Base-by-base conservation (phyloP, 2,797 vertebrate genomes). In the Pantherophis vulpinus region DNA sequence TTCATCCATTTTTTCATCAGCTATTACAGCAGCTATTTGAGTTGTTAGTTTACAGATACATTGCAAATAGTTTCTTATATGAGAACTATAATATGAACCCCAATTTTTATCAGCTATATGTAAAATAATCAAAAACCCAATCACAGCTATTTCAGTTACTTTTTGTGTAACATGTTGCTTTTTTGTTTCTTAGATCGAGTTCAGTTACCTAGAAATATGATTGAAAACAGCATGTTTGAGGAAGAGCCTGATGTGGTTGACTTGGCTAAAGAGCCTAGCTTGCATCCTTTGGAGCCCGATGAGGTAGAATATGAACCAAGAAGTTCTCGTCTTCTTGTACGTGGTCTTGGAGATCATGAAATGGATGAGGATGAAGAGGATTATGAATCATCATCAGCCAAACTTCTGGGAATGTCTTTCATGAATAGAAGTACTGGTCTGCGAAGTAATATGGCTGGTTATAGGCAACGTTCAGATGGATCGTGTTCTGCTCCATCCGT, bases 221-320 rank as follows among this genome's bases (percentile, higher is more conserved):
- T 99, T 96, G 99, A 99, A 98, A 99, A 99, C 98, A 99, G 98
- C 96, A 98, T 99, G 99, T 99, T 99, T 98, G 99, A 99, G 95
- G 99, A 99, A 96, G 99, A 99, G 94, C 99, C 99, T 0, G 99
- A 99, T 94, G 98, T 99, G 47, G 98, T 99, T 91, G 99, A 99
- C 97, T 98, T 99, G 96, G 99, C 98, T 86, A 99, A 99, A 97
- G 99, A 99, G 91, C 98, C 98, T 14, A 96, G 97, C 94, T 96
- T 98, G 66, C 99, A 99, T 97, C 99, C 99, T 4, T 97, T 99
- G 90, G 99, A 99, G 93, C 98, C 99, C 2, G 99, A 99, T 83
- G 99, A 99, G 86, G 97, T 98, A 42, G 98, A 98, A 11, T 99
- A 98, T 91, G 99, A 99, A 93, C 99, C 99, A 4, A 98, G 98